Evolutionary conservation across 2,888 invertebrate species (phyloP), one percentile per base, ranked within the genome.

Genomic region (Molorchus minor): DNA sequence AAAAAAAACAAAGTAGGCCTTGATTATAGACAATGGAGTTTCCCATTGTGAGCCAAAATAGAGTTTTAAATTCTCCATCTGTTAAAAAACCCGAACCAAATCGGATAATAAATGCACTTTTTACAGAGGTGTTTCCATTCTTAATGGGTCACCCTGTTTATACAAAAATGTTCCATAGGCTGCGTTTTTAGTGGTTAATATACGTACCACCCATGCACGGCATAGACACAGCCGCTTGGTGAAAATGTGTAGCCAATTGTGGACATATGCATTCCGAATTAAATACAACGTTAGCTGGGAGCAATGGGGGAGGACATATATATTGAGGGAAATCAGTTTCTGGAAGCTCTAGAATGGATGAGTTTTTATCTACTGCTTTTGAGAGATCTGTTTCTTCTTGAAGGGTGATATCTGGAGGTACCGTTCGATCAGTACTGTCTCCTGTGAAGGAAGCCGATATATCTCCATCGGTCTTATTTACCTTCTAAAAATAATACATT

Each of bases 231-330:
- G 29, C 29, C 16, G 17, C 59, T 15, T 53, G 53, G 12, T 71
- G 70, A 5, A 70, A 52, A 12, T 65, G 61, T 33, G 57, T 64
- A 3, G 66, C 67, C 36, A 71, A 59, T 57, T 71, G 71, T 3
- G 71, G 71, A 53, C 71, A 72, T 46, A 70, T 59, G 44, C 72
- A 71, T 47, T 69, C 69, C 0, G 70, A 66, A 53, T 69, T 70
- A 47, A 65, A 58, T 15, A 63, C 56, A 12, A 69, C 46, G 58
- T 68, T 68, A 1, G 68, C 64, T 1, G 71, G 68, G 3, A 64
- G 21, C 15, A 59, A 36, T 4, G 72, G 71, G 0, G 71, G 71
- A 5, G 70, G 70, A 46, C 70, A 72, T 46, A 71, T 67, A 25
- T 57, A 66, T 10, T 62, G 58, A 8, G 57, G 40, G 13, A 7